phyloP scores from a whole-genome alignment of 2,113 vertebrate genomes.

The Progne subis region DNA sequence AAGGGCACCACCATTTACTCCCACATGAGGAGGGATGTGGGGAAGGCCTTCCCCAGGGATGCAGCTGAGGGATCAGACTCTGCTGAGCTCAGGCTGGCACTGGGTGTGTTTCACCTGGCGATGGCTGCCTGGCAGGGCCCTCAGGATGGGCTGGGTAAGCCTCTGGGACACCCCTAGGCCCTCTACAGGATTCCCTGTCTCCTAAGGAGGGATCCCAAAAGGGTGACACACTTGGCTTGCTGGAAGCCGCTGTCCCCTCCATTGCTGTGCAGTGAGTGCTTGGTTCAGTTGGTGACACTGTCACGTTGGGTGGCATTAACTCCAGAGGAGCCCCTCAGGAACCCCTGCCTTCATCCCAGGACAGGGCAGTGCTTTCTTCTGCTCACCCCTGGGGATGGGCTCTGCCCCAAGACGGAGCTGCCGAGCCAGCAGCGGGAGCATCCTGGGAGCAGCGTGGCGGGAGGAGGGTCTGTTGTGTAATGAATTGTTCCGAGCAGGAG shows the following conservation, averaged over 20 bases:
- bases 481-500: conserved; percentile 39
- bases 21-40: neutral
- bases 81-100: neutral
- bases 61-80: neutral
- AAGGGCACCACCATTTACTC: neutral
- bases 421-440: neutral
- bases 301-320: neutral
- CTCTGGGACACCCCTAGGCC: neutral
- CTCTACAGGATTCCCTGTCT: neutral
- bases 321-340: neutral
- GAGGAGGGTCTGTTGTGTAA: conserved; percentile 44
- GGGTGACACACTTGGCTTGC: neutral
- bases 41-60: neutral
- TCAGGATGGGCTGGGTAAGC: neutral
- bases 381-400: accelerated
- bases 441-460: neutral
- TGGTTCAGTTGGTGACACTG: neutral
- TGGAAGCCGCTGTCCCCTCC: neutral
- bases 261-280: accelerated
- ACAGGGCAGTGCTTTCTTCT: neutral
- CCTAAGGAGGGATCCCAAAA: neutral
- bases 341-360: neutral
- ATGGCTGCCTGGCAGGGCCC: neutral
- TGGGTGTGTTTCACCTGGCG: neutral
- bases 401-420: neutral